Evolutionary conservation across 2,113 vertebrate genomes (phyloP).

Genomic region (Sphaerodactylus townsendi): DNA sequence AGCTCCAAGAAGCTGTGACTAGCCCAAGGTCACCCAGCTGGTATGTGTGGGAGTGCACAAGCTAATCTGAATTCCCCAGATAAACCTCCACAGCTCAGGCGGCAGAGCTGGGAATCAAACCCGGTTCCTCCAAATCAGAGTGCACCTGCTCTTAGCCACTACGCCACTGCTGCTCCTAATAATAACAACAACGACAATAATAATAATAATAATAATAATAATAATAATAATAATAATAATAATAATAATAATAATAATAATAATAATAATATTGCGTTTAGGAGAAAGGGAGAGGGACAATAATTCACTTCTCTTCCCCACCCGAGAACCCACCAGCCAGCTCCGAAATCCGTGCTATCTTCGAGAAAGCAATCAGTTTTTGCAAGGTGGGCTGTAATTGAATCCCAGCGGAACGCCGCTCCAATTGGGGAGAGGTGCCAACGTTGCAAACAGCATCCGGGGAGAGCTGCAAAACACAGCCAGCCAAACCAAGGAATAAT

Average conservation of each 20-base stretch:
- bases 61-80: no score
- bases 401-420: slow-evolving; percentile 73
- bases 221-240: neutral
- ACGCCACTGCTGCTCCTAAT: no score
- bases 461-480: slow-evolving; percentile 40
- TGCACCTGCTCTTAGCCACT: no score
- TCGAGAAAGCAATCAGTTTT: slow-evolving; percentile 67
- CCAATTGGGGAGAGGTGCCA: slow-evolving; percentile 66
- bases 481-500: slow-evolving; percentile 31
- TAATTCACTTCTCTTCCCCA: no score
- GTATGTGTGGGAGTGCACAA: no score
- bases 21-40: no score
- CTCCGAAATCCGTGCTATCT: slow-evolving; percentile 59
- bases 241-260: neutral
- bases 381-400: slow-evolving; percentile 66
- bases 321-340: neutral
- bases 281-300: neutral
- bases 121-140: no score
- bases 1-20: no score
- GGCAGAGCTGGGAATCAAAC: no score
- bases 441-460: slow-evolving; percentile 53
- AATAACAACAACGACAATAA: no score
- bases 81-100: no score
- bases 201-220: neutral
- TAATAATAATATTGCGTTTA: neutral